These are phyloP conservation scores for Rutpela maculata DNA, from an alignment of 2,888 invertebrate genomes.

Conservation along the genomic window DNA sequence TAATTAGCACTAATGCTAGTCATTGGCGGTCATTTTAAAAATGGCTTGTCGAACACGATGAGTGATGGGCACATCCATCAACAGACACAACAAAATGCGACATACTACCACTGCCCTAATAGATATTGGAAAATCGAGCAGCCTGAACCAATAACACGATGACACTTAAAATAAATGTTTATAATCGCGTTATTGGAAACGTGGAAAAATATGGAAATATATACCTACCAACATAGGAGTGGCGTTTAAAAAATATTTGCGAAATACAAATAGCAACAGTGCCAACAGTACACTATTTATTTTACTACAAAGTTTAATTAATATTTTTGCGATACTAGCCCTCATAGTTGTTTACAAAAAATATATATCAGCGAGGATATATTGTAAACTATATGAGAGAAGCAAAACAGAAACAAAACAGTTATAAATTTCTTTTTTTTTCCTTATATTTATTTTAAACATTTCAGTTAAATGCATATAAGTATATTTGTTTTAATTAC, in stretches of 20 bases:
- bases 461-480: too few species aligned
- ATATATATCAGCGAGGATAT: too few species aligned
- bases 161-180: conserved; percentile 39
- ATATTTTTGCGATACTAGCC: too few species aligned
- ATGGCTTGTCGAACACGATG: conserved; percentile 66
- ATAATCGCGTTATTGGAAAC: conserved; percentile 27
- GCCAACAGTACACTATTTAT: background rate
- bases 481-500: too few species aligned
- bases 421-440: too few species aligned
- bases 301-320: too few species aligned
- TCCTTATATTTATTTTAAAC: too few species aligned
- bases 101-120: conserved; percentile 25
- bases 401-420: too few species aligned
- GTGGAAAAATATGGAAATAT: conserved; percentile 33
- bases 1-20: conserved; percentile 64
- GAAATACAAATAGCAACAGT: background rate
- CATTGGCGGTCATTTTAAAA: conserved; percentile 64
- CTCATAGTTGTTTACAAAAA: too few species aligned
- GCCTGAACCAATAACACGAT: conserved; percentile 23
- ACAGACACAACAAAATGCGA: conserved; percentile 27
- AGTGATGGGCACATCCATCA: conserved; percentile 65
- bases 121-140: conserved; percentile 29
- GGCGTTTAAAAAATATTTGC: conserved; percentile 4
- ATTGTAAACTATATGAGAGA: too few species aligned
- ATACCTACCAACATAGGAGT: conserved; percentile 13